Evolutionary conservation across 2,113 vertebrate species (phyloP).

Genomic region (Cyanoramphus novaezelandiae): DNA sequence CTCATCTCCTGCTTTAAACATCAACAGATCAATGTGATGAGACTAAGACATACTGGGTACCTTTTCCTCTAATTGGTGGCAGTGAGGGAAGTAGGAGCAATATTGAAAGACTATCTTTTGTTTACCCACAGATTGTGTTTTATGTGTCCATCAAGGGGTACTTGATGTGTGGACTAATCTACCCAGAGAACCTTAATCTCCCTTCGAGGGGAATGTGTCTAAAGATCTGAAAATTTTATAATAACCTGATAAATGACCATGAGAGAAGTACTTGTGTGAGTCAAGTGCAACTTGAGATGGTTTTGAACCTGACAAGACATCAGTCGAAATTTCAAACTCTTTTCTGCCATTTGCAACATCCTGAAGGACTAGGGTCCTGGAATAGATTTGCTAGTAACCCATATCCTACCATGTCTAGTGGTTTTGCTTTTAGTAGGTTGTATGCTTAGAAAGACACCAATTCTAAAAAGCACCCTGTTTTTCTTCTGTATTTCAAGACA

Average conservation of each 20-base stretch:
- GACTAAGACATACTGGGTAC: too few relatives aligned
- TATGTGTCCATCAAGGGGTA: not conserved
- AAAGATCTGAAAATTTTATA: not conserved
- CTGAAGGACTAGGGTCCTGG: not conserved
- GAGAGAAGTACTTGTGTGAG: not conserved
- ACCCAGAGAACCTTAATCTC: not conserved
- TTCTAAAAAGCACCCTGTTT: not conserved
- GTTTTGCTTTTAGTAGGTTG: not conserved
- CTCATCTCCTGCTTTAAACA: not conserved
- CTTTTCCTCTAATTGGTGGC: not conserved
- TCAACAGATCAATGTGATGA: not conserved
- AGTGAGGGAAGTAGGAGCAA: not conserved
- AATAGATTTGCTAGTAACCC: not conserved
- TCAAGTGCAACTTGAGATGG: not conserved
- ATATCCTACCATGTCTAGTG: not conserved
- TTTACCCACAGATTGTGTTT: not conserved
- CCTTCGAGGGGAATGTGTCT: not conserved
- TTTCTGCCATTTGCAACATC: not conserved
- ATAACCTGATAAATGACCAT: not conserved
- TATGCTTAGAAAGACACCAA: not conserved
- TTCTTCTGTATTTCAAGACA: not conserved
- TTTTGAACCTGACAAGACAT: not conserved
- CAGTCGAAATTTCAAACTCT: not conserved
- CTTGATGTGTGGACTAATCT: not conserved
- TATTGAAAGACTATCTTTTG: not conserved